These are phyloP conservation scores for Tetragnatha montana DNA, from an alignment of 2,888 invertebrate genomes.

Conservation along the genomic window DNA sequence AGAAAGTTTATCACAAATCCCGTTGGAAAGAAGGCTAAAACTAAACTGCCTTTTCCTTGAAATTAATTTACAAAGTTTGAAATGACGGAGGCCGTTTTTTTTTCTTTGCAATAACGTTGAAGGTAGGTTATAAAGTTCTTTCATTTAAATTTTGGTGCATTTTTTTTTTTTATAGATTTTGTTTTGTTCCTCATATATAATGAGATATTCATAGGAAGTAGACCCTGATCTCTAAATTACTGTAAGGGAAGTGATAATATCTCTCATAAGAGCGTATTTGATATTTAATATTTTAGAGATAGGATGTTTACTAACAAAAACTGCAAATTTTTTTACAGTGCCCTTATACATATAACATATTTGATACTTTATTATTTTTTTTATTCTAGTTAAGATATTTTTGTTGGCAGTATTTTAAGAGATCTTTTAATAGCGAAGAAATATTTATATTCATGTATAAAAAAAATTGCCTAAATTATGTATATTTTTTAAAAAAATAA, in stretches of 20 bases:
- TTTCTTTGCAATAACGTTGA: constrained; percentile 50
- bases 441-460: no score
- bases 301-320: background rate
- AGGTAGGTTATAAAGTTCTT: constrained; percentile 22
- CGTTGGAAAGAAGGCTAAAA: constrained; percentile 9
- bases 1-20: constrained; percentile 32
- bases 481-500: no score
- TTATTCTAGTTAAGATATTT: no score
- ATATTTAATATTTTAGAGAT: background rate
- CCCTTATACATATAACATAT: no score
- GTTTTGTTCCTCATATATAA: constrained; percentile 15
- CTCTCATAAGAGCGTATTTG: background rate
- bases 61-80: constrained; percentile 58
- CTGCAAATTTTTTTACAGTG: no score
- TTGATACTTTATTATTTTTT: no score
- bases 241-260: background rate
- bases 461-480: no score
- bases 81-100: constrained; percentile 16
- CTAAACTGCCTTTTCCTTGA: constrained; percentile 30
- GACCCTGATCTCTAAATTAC: background rate
- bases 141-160: background rate
- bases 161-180: constrained; percentile 13
- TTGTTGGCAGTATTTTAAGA: no score
- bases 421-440: no score
- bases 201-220: constrained; percentile 5